phyloP scores from a whole-genome alignment of 2,797 vertebrate species.

The Synanceia verrucosa region DNA sequence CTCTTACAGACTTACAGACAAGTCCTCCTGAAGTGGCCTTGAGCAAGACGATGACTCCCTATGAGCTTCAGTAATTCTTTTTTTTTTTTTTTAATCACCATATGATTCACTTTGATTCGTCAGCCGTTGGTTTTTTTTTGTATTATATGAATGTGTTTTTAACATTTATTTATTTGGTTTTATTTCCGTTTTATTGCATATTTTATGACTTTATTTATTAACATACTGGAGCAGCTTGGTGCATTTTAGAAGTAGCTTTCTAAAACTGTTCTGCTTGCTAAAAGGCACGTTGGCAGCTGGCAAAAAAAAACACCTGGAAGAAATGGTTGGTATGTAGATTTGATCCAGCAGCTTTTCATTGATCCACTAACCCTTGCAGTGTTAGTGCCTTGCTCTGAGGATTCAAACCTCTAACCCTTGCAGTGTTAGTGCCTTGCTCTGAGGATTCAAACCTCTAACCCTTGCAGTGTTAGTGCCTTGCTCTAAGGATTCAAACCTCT shows the following conservation, averaged over 20 bases:
- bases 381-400: background rate
- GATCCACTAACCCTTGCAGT: too few species aligned
- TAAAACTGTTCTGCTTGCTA: background rate
- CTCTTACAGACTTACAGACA: too few species aligned
- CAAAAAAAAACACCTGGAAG: background rate
- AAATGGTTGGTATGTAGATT: background rate
- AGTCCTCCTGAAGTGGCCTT: background rate
- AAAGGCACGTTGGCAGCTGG: background rate
- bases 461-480: background rate
- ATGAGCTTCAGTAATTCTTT: background rate
- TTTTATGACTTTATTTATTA: background rate
- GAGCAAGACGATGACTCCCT: background rate
- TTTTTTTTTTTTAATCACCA: background rate
- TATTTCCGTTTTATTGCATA: background rate
- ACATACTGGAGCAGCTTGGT: background rate
- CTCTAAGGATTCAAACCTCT: background rate
- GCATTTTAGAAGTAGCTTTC: background rate
- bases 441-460: background rate
- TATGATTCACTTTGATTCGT: background rate
- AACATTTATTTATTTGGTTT: background rate
- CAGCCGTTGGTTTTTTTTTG: background rate
- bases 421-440: too few species aligned
- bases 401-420: too few species aligned
- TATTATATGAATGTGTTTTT: background rate
- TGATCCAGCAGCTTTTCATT: background rate